A percentile compares a stretch with the other conserved stretches of the same genome.
Evolutionary conservation across 2,888 invertebrate species (phyloP).

Genomic region (Cryptocephalus primarius): DNA sequence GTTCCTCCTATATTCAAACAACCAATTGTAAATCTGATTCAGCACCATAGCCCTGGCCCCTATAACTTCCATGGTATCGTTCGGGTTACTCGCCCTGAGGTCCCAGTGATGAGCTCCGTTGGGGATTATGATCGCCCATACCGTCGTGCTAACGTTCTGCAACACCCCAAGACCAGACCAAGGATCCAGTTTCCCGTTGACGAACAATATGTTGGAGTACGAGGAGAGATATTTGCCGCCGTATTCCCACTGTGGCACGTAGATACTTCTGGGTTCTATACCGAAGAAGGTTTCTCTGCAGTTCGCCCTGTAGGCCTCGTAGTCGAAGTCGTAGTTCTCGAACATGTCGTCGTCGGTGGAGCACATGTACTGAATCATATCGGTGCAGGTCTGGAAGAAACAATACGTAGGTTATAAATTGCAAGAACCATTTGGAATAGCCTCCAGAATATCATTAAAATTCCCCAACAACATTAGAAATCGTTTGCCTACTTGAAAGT

Average conservation of each 20-base stretch:
- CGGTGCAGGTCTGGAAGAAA: constrained; percentile 79
- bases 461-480: too few relatives aligned
- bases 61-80: constrained; percentile 56
- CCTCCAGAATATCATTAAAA: background rate
- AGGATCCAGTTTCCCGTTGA: constrained; percentile 78
- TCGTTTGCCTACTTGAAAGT: constrained; percentile 54
- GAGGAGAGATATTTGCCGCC: constrained; percentile 65
- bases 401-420: too few relatives aligned
- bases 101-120: constrained; percentile 84
- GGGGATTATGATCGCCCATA: constrained; percentile 62
- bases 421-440: background rate
- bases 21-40: constrained; percentile 51
- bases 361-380: constrained; percentile 96
- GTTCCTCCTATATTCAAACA: constrained; percentile 5
- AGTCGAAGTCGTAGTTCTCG: constrained; percentile 63
- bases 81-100: constrained; percentile 51
- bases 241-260: constrained; percentile 62
- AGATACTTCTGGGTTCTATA: constrained; percentile 47
- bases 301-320: constrained; percentile 47
- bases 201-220: constrained; percentile 64
- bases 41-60: constrained; percentile 52
- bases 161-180: constrained; percentile 81
- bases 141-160: constrained; percentile 51
- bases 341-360: constrained; percentile 68
- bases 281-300: constrained; percentile 52